These are phyloP conservation scores for Drosophila quadrilineata DNA, from an alignment of 1,140 invertebrate genomes.

Conservation along the genomic window DNA sequence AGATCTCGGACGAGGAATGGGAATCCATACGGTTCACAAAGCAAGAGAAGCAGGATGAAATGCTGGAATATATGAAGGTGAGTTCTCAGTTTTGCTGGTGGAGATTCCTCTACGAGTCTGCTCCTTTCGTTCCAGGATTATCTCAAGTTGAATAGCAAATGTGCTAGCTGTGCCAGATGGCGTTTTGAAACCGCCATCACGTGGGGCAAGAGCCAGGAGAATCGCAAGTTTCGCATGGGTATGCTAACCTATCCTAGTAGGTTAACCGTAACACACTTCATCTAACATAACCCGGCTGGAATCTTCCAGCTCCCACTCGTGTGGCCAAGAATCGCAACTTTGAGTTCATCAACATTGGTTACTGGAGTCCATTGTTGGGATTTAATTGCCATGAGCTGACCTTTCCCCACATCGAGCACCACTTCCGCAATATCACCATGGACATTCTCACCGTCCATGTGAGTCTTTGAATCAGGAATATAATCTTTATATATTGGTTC, in stretches of 20 bases:
- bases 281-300: background rate
- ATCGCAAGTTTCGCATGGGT: slow-evolving; percentile 46
- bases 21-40: slow-evolving; percentile 88
- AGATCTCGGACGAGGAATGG: slow-evolving; percentile 91
- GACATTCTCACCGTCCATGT: slow-evolving; percentile 84
- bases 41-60: slow-evolving; percentile 83
- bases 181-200: slow-evolving; percentile 69
- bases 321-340: slow-evolving; percentile 63
- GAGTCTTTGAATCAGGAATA: slow-evolving; percentile 68
- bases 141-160: slow-evolving; percentile 83
- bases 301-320: slow-evolving; percentile 27
- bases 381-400: slow-evolving; percentile 86
- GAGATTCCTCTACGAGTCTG: background rate
- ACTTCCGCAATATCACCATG: slow-evolving; percentile 88
- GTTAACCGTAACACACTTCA: too few species aligned
- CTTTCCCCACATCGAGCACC: slow-evolving; percentile 90
- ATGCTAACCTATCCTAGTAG: background rate
- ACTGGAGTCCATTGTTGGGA: slow-evolving; percentile 88
- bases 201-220: slow-evolving; percentile 76
- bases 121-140: slow-evolving; percentile 41
- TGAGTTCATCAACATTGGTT: slow-evolving; percentile 85
- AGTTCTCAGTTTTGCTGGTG: background rate
- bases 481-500: slow-evolving; percentile 59
- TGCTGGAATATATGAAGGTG: slow-evolving; percentile 83
- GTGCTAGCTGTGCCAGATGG: slow-evolving; percentile 85